Percentiles rank a stretch among this genome's conserved stretches.
phyloP scores from a whole-genome alignment of 1,140 invertebrate genomes.

The Metopolophium dirhodum region DNA sequence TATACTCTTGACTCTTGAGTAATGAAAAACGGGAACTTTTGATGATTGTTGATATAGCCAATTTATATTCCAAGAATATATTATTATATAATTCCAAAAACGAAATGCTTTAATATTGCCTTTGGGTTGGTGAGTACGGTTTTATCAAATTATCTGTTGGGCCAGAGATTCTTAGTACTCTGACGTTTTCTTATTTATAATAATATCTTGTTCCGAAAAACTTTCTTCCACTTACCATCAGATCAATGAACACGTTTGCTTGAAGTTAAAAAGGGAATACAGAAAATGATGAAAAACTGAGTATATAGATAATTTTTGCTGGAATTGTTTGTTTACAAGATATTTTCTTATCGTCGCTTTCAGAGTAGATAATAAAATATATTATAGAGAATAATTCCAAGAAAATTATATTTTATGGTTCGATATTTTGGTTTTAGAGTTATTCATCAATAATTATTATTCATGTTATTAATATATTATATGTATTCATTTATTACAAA shows the following conservation, averaged over 20 bases:
- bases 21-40: constrained; percentile 12
- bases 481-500: no score
- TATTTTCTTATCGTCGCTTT: not conserved
- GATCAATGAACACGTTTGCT: not conserved
- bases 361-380: not conserved
- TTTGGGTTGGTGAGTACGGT: not conserved
- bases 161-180: not conserved
- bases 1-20: not conserved
- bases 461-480: not conserved
- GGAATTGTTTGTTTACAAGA: not conserved
- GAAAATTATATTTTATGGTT: not conserved
- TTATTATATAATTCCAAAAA: not conserved
- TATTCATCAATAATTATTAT: not conserved
- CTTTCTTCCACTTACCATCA: not conserved
- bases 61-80: not conserved
- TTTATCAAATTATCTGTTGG: constrained; percentile 37
- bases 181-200: not conserved
- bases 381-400: not conserved
- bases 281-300: not conserved
- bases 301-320: not conserved
- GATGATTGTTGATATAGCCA: not conserved
- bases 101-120: not conserved
- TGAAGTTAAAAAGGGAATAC: not conserved
- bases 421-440: not conserved
- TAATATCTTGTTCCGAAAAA: not conserved